Conservation (phyloP, 2,888 invertebrate genomes). For the Limnephilus lunatus region DNA sequence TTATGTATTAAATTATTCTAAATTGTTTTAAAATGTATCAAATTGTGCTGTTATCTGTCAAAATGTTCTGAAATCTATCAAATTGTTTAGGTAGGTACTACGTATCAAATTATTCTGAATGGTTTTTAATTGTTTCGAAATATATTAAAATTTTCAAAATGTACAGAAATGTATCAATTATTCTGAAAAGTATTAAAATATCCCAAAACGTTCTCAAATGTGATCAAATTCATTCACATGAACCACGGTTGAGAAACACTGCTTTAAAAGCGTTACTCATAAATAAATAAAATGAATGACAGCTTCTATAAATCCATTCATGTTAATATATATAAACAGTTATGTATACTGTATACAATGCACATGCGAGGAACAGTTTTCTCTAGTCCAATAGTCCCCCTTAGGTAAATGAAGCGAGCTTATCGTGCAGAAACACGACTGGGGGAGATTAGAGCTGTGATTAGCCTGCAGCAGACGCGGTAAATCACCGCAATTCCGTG, state of each 20-base stretch:
- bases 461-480: not conserved
- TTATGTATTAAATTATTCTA: too few species aligned
- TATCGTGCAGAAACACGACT: not conserved
- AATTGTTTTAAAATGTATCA: too few species aligned
- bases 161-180: too few species aligned
- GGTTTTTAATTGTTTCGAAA: too few species aligned
- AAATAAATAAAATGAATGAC: not conserved
- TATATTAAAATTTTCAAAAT: too few species aligned
- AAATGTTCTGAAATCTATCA: too few species aligned
- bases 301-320: not conserved
- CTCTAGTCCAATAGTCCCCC: not conserved
- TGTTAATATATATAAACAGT: not conserved
- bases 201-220: too few species aligned
- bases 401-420: not conserved
- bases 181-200: too few species aligned
- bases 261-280: not conserved
- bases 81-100: too few species aligned
- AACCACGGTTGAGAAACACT: not conserved
- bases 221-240: too few species aligned
- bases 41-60: too few species aligned
- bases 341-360: not conserved
- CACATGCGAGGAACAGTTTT: not conserved
- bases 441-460: not conserved
- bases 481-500: not conserved
- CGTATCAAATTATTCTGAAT: too few species aligned